Evolutionary conservation across 2,113 vertebrate species (phyloP).

Genomic region (Trinectes maculatus): DNA sequence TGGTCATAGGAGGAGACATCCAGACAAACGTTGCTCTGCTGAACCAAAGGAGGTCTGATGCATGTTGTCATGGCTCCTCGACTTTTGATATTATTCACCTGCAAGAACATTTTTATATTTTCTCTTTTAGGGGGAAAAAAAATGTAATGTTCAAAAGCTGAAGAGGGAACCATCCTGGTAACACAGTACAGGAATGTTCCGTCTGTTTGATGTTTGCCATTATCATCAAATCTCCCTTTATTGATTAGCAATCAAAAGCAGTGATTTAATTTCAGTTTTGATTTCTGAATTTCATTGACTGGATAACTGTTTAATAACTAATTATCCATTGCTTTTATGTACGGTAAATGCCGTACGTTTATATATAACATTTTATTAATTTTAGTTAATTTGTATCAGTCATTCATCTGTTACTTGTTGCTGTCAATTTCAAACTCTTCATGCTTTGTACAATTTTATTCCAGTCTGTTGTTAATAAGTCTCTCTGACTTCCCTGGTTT

Average conservation of each 20-base stretch:
- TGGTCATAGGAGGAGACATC: slow-evolving; percentile 73
- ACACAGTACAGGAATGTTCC: slow-evolving; percentile 13
- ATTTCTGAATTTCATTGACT: too few species aligned
- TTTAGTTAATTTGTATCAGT: too few species aligned
- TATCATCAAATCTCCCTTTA: too few species aligned
- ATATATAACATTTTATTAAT: too few species aligned
- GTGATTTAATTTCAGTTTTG: too few species aligned
- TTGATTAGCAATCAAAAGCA: neutral
- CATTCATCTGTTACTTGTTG: too few species aligned
- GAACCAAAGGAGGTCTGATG: slow-evolving; percentile 62
- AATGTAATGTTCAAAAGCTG: slow-evolving; percentile 4
- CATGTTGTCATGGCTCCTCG: slow-evolving; percentile 60
- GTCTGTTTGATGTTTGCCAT: neutral
- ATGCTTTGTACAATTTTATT: too few species aligned
- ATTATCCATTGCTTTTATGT: too few species aligned
- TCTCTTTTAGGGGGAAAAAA: neutral
- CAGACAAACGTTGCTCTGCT: slow-evolving; percentile 65
- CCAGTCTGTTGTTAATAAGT: neutral
- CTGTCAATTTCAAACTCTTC: too few species aligned
- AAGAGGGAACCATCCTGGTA: neutral
- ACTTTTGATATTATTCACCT: slow-evolving; percentile 61
- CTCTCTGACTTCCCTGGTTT: too few species aligned
- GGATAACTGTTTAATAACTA: too few species aligned
- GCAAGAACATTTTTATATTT: slow-evolving; percentile 52
- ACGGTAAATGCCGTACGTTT: too few species aligned